Evolutionary conservation across 2,797 vertebrate species (phyloP).

Genomic region (Helicolenus hilgendorfi): DNA sequence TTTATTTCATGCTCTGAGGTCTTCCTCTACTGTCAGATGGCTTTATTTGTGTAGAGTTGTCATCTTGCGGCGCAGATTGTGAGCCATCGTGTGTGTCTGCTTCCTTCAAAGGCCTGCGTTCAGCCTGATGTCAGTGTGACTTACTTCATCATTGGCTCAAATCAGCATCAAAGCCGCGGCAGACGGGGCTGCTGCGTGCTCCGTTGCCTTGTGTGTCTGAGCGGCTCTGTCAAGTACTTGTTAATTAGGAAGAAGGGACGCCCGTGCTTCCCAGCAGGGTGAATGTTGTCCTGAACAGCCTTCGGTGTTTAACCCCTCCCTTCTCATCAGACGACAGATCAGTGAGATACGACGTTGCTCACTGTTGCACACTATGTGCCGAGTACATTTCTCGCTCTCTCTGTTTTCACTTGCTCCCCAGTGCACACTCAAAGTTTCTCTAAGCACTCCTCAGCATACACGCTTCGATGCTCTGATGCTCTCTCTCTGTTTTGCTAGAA

Average conservation of each 20-base stretch:
- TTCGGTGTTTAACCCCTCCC: slow-evolving; percentile 35
- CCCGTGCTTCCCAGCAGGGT: slow-evolving; percentile 37
- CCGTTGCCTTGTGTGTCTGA: slow-evolving; percentile 59
- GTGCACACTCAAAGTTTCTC: slow-evolving; percentile 10
- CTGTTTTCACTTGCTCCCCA: slow-evolving; percentile 12
- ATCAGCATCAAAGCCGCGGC: slow-evolving; percentile 76
- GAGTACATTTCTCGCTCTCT: slow-evolving; percentile 5
- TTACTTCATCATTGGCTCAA: slow-evolving; percentile 79
- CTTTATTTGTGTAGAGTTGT: slow-evolving; percentile 45
- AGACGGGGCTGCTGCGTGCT: slow-evolving; percentile 56
- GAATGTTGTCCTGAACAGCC: slow-evolving; percentile 28
- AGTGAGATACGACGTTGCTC: slow-evolving; percentile 33
- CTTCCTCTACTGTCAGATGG: slow-evolving; percentile 27
- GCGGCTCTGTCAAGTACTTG: slow-evolving; percentile 59
- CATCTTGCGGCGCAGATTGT: slow-evolving; percentile 68
- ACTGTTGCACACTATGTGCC: slow-evolving; percentile 34
- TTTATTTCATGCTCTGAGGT: slow-evolving; percentile 3
- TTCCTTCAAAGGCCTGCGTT: slow-evolving; percentile 47
- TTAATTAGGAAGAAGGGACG: slow-evolving; percentile 68
- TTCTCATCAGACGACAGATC: slow-evolving; percentile 35
- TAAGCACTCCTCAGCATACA: not conserved
- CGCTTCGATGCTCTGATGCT: slow-evolving; percentile 21
- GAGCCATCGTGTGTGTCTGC: slow-evolving; percentile 35
- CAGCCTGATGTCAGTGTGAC: slow-evolving; percentile 65
- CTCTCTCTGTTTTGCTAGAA: slow-evolving; percentile 4